Evolutionary conservation across 2,797 vertebrate species (phyloP), one percentile per base, ranked within the genome.

Genomic region (Megalops cyprinoides): DNA sequence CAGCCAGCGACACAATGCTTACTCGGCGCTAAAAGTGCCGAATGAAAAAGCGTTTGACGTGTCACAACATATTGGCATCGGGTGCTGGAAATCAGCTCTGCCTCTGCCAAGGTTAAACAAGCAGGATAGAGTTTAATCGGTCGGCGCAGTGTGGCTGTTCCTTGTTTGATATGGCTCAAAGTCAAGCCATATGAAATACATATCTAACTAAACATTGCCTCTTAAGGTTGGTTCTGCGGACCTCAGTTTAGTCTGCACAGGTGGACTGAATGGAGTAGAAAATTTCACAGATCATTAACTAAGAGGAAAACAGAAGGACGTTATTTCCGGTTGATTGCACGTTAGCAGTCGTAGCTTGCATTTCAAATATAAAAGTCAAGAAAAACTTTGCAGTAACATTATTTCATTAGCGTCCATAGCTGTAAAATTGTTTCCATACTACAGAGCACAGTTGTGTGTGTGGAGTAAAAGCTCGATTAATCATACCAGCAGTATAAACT

Each of bases 131-230:
- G 65, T 23, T n/a, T 69, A 23, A 69, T 23, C 34, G 7, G 65
- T 20, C 18, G 23, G 65, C 18, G 4, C 31, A 39, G 65, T n/a
- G 62, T 69, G 60, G 60, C 28, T 65, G 23, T 67, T n/a, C 46
- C 46, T 49, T 71, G 60, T 53, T 71, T 55, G 18, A 79, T 71
- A 71, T 53, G 62, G 78, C 78, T 18, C 49, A 71, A 67, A 79
- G 23, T 71, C 67, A 44, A 15, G 51, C 53, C 71, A 71, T 53
- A 25, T 71, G 42, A 69, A 79, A 71, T 71, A 25, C 46, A 71
- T 48, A 79, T 49, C 20, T 9, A 15, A 39, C 67, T 15, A 65
- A 71, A 42, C 67, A 10, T 18, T 20, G 67, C 12, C 37, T 71
- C 60, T 65, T 65, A 4, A 15, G 6, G 18, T 2, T 4, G 3